phyloP scores from a whole-genome alignment of 1,140 invertebrate species.

The Asbolus verrucosus region DNA sequence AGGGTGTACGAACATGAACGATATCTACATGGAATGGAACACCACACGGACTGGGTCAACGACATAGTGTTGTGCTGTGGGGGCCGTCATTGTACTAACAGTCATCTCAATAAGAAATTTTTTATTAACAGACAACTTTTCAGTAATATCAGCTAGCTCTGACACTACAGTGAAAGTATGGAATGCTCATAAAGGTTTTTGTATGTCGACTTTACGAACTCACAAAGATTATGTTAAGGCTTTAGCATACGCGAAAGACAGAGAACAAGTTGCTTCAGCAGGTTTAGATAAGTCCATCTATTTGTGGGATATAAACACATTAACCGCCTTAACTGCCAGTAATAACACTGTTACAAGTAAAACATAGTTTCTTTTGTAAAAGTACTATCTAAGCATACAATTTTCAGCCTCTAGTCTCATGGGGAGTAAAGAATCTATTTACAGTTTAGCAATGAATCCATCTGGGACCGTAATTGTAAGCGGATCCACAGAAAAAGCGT shows the following conservation, averaged over 20 bases:
- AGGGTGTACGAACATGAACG: slow-evolving; percentile 95
- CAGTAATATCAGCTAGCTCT: slow-evolving; percentile 97
- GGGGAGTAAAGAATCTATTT: slow-evolving; percentile 98
- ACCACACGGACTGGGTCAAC: slow-evolving; percentile 99
- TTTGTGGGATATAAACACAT: slow-evolving; percentile 98
- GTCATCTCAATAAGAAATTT: background rate
- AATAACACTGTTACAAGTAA: slow-evolving; percentile 99
- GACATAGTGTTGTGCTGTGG: slow-evolving; percentile 98
- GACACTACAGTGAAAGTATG: slow-evolving; percentile 99
- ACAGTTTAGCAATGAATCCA: slow-evolving; percentile 98
- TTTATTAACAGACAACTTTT: background rate
- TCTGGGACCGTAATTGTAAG: slow-evolving; percentile 95
- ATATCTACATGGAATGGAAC: slow-evolving; percentile 95
- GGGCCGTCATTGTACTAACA: slow-evolving; percentile 85
- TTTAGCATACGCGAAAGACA: slow-evolving; percentile 97
- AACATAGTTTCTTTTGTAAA: slow-evolving; percentile 49
- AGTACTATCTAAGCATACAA: too few species aligned
- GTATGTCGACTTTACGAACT: slow-evolving; percentile 96
- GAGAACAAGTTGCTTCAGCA: slow-evolving; percentile 97
- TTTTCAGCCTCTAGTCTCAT: slow-evolving; percentile 90
- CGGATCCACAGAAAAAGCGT: slow-evolving; percentile 96
- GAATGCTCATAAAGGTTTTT: slow-evolving; percentile 99
- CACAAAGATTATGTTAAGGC: slow-evolving; percentile 99
- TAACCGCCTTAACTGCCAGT: slow-evolving; percentile 96
- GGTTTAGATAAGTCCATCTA: slow-evolving; percentile 98